Evolutionary conservation across 2,888 invertebrate genomes (phyloP), one percentile per base, ranked within the genome.

Genomic region (Euplagia quadripunctaria): DNA sequence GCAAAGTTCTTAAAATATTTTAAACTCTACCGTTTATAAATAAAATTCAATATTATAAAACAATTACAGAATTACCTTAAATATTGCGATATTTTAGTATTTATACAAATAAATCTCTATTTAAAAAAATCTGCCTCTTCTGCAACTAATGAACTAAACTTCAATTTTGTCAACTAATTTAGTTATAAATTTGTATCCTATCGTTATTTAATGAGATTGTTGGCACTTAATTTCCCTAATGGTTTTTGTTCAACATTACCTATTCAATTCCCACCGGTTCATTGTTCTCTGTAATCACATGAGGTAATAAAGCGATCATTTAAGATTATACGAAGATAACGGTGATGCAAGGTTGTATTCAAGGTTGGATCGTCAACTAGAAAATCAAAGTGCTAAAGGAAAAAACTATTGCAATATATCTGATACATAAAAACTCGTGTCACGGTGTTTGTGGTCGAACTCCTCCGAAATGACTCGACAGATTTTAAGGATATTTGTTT

Each of bases 221-320:
- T 61, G 20, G 42, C 51, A 71, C 65, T 49, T 68, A 16, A 71
- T 74, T 68, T 58, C 31, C 64, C 64, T 68, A 68, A 68, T 71
- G 74, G 68, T 55, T 49, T 68, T 63, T 68, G 42, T 31, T 68
- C 31, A 58, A 17, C 64, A 58, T 64, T 46, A 43, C 20, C 42
- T 63, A 46, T 4, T 46, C 9, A 52, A 70, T 63, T 66, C 63
- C 65, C 58, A 58, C n/a, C 31, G 46, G 65, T 68, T 43, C 61
- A 71, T 71, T 74, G 71, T 66, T 71, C 64, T 61, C 14, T 16
- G 46, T 46, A 55, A 73, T 73, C n/a, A 63, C 51, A 70, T 65
- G 43, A n/a, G 31, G 63, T 67, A 64, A 74, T 68, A 55, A 70
- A 68, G 64, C 64, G 55, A 12, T 64, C 64, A 68, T 58, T 52